Percentiles rank a stretch among this genome's conserved stretches.
Evolutionary conservation across 1,140 invertebrate genomes (phyloP).

Genomic region (Schmidtea mediterranea): DNA sequence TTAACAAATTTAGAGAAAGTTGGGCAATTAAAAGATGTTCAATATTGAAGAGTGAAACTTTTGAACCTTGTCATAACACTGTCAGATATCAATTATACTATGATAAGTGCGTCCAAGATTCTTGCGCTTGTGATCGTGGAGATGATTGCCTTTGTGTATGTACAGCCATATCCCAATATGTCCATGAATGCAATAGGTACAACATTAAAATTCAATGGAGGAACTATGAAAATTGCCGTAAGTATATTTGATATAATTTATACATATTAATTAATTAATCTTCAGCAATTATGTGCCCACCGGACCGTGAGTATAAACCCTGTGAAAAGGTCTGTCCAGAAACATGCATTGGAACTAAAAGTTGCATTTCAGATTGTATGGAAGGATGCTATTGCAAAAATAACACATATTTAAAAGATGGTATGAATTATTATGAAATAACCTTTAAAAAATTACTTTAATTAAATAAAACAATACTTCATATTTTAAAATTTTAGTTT

Average conservation of each 20-base stretch:
- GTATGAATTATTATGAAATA: too few relatives aligned
- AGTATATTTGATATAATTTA: background rate
- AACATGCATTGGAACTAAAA: too few relatives aligned
- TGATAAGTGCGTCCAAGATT: background rate
- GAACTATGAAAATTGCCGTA: background rate
- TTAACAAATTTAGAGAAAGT: background rate
- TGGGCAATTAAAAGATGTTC: conserved; percentile 4
- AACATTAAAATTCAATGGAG: conserved; percentile 1
- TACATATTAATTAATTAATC: background rate
- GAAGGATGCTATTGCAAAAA: too few relatives aligned
- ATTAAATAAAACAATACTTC: too few relatives aligned
- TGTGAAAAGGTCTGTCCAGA: too few relatives aligned
- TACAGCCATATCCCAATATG: background rate
- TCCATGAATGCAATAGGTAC: background rate
- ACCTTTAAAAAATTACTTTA: too few relatives aligned
- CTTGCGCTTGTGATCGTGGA: background rate
- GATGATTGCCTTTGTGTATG: background rate
- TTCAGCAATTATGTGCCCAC: too few relatives aligned
- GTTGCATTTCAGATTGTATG: too few relatives aligned
- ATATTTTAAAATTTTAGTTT: too few relatives aligned
- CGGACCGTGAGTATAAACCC: too few relatives aligned
- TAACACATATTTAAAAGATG: too few relatives aligned
- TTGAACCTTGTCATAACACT: conserved; percentile 1
- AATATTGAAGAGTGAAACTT: background rate
- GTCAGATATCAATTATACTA: background rate